Evolutionary conservation across 1,140 invertebrate species (phyloP).

Genomic region (Panonychus citri): DNA sequence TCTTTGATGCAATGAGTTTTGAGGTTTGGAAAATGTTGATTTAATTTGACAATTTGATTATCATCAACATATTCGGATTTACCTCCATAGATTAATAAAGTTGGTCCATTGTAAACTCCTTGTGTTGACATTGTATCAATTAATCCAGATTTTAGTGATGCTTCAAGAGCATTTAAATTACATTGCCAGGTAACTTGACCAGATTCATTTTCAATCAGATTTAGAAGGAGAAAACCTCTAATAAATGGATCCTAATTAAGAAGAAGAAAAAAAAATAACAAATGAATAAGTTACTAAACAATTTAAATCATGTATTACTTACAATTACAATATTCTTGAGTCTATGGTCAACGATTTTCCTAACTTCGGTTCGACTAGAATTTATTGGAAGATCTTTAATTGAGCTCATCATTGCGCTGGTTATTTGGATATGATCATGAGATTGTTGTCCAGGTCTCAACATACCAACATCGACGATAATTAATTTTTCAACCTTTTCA

Average conservation of each 20-base stretch:
- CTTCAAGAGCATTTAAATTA: not conserved
- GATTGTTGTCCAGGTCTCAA: not conserved
- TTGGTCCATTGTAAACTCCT: not conserved
- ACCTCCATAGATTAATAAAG: not conserved
- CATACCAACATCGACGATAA: not conserved
- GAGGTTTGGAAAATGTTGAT: not conserved
- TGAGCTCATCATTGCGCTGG: not conserved
- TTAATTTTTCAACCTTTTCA: constrained; percentile 1
- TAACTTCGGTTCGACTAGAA: not conserved
- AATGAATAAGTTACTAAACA: not conserved
- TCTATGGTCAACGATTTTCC: not conserved
- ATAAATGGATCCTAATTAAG: not conserved
- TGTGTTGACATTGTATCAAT: not conserved
- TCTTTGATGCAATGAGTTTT: not conserved
- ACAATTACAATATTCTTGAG: not conserved
- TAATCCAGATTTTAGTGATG: not conserved
- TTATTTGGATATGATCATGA: not conserved
- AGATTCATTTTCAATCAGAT: not conserved
- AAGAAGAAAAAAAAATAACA: not conserved
- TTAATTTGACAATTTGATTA: not conserved
- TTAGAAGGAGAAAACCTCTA: not conserved
- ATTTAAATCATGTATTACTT: not conserved
- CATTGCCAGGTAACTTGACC: not conserved
- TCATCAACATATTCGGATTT: not conserved
- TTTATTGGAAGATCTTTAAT: not conserved